Base-by-base conservation (phyloP, 30 jellyfish, hydroid and myxozoan genomes). In the Cassiopea andromeda region DNA sequence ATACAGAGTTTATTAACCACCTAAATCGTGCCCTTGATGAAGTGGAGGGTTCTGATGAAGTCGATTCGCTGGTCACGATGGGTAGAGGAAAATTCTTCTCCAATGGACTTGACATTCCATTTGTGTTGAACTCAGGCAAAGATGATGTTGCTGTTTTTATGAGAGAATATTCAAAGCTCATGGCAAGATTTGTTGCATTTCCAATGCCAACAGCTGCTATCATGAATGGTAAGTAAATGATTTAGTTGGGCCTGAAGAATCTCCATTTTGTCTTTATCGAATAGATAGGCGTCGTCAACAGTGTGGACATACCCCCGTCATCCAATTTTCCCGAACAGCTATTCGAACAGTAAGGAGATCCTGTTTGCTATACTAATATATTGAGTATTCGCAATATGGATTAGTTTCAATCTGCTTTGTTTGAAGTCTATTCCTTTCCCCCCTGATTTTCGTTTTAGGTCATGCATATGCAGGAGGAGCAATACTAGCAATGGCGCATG, bases 381-480 rank as follows among this genome's bases (percentile, higher is more conserved):
- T 27, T 27, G 38, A 27, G 38, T 27, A 27, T 27, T 27, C 38
- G 38, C 38, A 27, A 27, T 27, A 27, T 27, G 38, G 38, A 27
- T 27, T 27, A 27, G 38, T 27, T 27, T 27, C 38, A 27, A 27
- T 27, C 38, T 27, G 38, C 38, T 27, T 27, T 27, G 38, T 27
- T 27, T 27, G 38, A 27, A 27, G 38, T 27, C 38, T 27, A 27
- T 27, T 27, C 38, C 38, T 27, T 27, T 27, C 38, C 38, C 38
- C 38, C 38, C 47, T 68, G 77, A 3, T 3, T 54, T 54, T 54
- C 27, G 6, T 64, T 64, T 64, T 27, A 89, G 97, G 97, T 19
- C 97, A 89, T 89, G 97, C 97, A 1, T 89, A 61, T 89, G 97
- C 97, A 3, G 97, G 79, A 3, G 97, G 97, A 1, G 91, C 85